These are phyloP conservation scores for Astropecten irregularis DNA, from an alignment of 53 echinoderm and acorn worm genomes.

Conservation along the genomic window DNA sequence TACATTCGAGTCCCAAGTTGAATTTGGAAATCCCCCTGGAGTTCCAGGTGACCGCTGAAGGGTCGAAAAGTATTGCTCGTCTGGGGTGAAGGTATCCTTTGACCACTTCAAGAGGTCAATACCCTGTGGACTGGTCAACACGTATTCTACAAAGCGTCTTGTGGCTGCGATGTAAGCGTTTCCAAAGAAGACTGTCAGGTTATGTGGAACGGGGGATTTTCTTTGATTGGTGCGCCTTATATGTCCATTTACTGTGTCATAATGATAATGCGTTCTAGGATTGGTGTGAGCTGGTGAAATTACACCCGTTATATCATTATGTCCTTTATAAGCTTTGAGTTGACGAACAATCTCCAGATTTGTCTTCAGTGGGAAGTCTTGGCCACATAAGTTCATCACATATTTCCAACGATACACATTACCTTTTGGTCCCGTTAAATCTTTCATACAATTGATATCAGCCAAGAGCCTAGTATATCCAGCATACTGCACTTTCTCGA, in stretches of 20 bases:
- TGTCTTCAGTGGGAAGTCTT: slow-evolving; percentile 94
- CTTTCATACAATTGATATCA: slow-evolving; percentile 92
- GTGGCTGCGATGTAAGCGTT: slow-evolving; percentile 88
- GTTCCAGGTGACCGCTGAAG: slow-evolving; percentile 72
- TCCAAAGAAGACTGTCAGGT: slow-evolving; percentile 65
- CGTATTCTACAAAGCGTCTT: slow-evolving; percentile 71
- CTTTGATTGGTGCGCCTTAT: slow-evolving; percentile 23
- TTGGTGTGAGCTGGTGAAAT: slow-evolving; percentile 45
- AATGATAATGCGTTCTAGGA: slow-evolving; percentile 32
- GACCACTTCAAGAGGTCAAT: slow-evolving; percentile 85
- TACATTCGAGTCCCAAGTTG: slow-evolving; percentile 84
- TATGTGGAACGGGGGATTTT: slow-evolving; percentile 67
- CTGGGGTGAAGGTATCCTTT: slow-evolving; percentile 80
- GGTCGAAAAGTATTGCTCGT: slow-evolving; percentile 90
- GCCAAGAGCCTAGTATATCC: slow-evolving; percentile 74
- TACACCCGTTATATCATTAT: slow-evolving; percentile 80
- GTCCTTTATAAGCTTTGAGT: slow-evolving; percentile 73
- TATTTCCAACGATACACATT: slow-evolving; percentile 71
- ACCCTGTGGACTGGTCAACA: slow-evolving; percentile 66
- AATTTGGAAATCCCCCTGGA: slow-evolving; percentile 79
- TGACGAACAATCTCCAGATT: slow-evolving; percentile 88
- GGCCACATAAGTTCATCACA: slow-evolving; percentile 84
- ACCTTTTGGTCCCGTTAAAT: slow-evolving; percentile 47
- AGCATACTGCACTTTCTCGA: slow-evolving; percentile 76
- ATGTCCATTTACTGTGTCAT: slow-evolving; percentile 44